Evolutionary conservation across 2,888 invertebrate species (phyloP), one percentile per base, ranked within the genome.

Genomic region (Sinelater perroti): DNA sequence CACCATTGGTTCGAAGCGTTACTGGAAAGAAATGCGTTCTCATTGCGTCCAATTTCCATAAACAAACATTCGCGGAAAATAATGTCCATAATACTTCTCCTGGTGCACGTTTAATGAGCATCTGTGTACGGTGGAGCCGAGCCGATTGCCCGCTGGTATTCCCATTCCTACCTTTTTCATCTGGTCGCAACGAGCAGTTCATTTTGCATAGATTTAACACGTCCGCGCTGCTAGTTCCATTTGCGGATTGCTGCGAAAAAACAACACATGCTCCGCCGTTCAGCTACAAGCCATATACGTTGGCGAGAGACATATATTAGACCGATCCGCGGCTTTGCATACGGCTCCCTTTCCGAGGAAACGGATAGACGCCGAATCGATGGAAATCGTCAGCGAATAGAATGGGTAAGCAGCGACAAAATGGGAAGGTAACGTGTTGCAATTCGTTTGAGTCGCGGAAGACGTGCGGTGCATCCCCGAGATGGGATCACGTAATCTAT

Each of bases 401-500:
- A 51, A 57, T 56, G 57, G 54, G 52, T 54, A 61, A 60, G 60
- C 53, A 55, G 55, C 56, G 56, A 60, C 60, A 60, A 62, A 62
- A 60, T 60, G 56, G 56, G 54, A 62, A 62, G 64, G 70, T 73
- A 73, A 73, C 70, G 73, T 71, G 75, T 73, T 71, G 71, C 72
- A 72, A 73, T 74, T 75, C 67, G 68, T 73, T 69, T 69, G 67
- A 67, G 66, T 70, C 69, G 70, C 67, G 54, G 53, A 65, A 66
- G 69, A 74, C 74, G 73, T 73, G 75, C 69, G 62, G 65, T 67
- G 74, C 73, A 74, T 64, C 65, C 53, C 57, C 52, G 64, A 71
- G 75, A 74, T 75, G 74, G 71, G 73, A 76, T 75, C 78, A 77
- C 77, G 77, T 77, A 77, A 77, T 78, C 78, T 77, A 76, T 77